Conservation (phyloP, 2,797 vertebrate genomes). For the Aphelocoma californica region DNA sequence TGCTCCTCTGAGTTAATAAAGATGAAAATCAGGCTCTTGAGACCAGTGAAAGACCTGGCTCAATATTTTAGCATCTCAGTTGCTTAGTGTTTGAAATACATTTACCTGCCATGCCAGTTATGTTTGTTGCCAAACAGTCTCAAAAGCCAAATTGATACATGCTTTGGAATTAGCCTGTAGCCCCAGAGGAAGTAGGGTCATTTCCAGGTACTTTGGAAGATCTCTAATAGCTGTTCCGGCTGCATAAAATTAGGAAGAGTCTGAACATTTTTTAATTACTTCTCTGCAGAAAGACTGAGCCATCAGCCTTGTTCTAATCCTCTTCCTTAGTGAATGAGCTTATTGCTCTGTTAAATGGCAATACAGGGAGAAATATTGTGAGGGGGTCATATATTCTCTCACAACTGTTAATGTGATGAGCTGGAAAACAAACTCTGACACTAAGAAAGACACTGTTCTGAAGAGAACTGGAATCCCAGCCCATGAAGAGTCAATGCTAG, state of each 20-base stretch:
- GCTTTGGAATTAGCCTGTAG: neutral
- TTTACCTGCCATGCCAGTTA: neutral
- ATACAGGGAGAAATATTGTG: neutral
- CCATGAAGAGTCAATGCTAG: neutral
- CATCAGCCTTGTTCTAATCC: neutral
- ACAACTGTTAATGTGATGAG: neutral
- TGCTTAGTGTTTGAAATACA: neutral
- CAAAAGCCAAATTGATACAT: neutral
- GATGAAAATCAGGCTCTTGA: neutral
- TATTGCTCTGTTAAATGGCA: neutral
- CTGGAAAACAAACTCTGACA: neutral
- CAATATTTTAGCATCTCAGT: neutral
- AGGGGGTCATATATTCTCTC: neutral
- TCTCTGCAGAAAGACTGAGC: neutral
- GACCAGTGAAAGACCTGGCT: neutral
- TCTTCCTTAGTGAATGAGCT: neutral
- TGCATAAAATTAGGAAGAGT: neutral
- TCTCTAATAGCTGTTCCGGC: neutral
- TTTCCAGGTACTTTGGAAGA: neutral
- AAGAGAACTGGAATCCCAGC: neutral
- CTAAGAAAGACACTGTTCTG: neutral
- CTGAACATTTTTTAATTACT: neutral
- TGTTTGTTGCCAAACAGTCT: neutral
- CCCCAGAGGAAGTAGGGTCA: neutral
- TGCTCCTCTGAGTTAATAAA: neutral